phyloP scores from a whole-genome alignment of 2,113 vertebrate genomes.

The Leptobrachium leishanense region DNA sequence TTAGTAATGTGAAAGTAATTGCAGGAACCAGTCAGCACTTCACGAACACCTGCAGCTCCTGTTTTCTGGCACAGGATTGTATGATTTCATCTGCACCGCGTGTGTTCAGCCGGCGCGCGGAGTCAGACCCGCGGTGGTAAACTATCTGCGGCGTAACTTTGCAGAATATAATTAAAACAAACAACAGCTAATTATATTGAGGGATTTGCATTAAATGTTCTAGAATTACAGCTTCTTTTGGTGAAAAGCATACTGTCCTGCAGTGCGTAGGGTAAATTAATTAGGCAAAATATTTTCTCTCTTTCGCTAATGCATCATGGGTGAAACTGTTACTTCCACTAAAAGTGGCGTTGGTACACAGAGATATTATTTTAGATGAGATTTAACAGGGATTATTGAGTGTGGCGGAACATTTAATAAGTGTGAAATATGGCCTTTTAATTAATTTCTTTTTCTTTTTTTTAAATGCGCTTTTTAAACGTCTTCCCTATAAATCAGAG shows the following conservation, averaged over 20 bases:
- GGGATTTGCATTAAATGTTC: not conserved
- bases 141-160: not conserved
- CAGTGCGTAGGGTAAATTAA: not conserved
- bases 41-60: not conserved
- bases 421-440: too few relatives aligned
- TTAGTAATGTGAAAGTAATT: not conserved
- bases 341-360: too few relatives aligned
- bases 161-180: conserved; percentile 8
- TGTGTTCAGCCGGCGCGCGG: not conserved
- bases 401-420: too few relatives aligned
- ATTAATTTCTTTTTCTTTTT: too few relatives aligned
- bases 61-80: not conserved
- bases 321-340: too few relatives aligned
- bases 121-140: not conserved
- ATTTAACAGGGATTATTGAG: too few relatives aligned
- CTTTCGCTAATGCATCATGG: too few relatives aligned
- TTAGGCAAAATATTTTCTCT: not conserved
- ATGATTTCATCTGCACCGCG: not conserved
- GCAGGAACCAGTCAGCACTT: not conserved
- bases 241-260: not conserved
- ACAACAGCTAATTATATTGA: not conserved
- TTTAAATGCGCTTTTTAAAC: too few relatives aligned
- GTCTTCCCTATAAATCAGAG: too few relatives aligned
- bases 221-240: not conserved
- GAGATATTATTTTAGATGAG: too few relatives aligned